Evolutionary conservation across 2,797 vertebrate species (phyloP), one percentile per base, ranked within the genome.

Genomic region (Meda fulgida): DNA sequence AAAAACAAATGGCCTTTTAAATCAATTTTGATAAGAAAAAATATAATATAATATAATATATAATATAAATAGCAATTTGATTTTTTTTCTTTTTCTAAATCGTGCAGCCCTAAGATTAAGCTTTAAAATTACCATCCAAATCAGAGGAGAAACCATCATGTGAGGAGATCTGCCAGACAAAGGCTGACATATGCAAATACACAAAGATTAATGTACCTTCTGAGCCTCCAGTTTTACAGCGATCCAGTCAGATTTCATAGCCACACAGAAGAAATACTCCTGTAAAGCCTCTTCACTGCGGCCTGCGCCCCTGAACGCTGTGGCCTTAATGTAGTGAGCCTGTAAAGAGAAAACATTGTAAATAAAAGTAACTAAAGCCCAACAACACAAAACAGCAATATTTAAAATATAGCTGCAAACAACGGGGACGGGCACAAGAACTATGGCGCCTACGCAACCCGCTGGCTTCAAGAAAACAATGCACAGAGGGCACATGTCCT

Each of bases 261-360:
- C 94, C 91, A 96, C 92, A 89, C 96, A 96, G 85, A 92, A 94
- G 80, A 96, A 93, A 92, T 95, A 95, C 36, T 96, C 95, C 91
- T 94, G 95, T 87, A 96, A 91, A 46, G 93, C 93, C 90, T 96
- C 95, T 88, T 95, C 94, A 84, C 87, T 94, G 91, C 95, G 95
- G 92, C 93, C 94, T 87, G 96, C 91, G 85, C 91, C 92, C 91
- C 92, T 94, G 69, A 96, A 93, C 85, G 94, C 94, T 87, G 93
- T 93, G 78, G 94, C 95, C 93, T 95, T 95, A 88, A 95, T 90
- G 90, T 92, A 95, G 94, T 95, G 95, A 55, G 94, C 94, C 95
- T 96, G 89, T 71, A 89, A 72, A 76, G 5, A 71, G 46, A 79
- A 16, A 81, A 43, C 9, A 55, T n/a, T 4, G 1, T 21, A 46